These are phyloP conservation scores for Scomberomorus guttatus DNA, from an alignment of 2,797 vertebrate species.

Conservation along the genomic window DNA sequence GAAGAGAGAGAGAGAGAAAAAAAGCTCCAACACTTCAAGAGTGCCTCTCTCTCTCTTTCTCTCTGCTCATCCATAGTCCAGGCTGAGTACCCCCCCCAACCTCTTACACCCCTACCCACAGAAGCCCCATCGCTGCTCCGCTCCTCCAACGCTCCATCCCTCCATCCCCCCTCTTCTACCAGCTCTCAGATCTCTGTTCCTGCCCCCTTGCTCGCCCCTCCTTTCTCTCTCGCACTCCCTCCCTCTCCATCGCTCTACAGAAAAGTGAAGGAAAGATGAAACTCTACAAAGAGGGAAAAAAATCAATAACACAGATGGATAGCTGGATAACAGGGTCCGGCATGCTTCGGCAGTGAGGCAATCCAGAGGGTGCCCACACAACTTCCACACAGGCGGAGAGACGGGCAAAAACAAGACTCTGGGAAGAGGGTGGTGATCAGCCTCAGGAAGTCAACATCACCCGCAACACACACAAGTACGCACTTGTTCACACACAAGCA, in stretches of 20 bases:
- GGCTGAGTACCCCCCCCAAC: conserved; percentile 72
- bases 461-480: conserved; percentile 70
- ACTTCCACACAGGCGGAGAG: conserved; percentile 86
- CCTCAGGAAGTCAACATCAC: conserved; percentile 82
- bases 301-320: conserved; percentile 90
- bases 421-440: conserved; percentile 82
- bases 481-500: conserved; percentile 54
- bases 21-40: conserved; percentile 77
- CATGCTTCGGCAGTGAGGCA: conserved; percentile 86
- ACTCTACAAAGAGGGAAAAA: conserved; percentile 84
- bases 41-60: conserved; percentile 66
- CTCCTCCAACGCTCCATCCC: conserved; percentile 61
- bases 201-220: conserved; percentile 70
- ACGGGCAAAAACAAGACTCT: conserved; percentile 79
- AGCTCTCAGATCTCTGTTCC: conserved; percentile 83
- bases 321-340: conserved; percentile 88
- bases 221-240: conserved; percentile 67
- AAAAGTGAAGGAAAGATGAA: conserved; percentile 88
- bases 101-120: conserved; percentile 74
- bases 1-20: conserved; percentile 60
- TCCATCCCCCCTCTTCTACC: conserved; percentile 55
- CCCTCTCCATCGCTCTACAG: conserved; percentile 75
- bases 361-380: conserved; percentile 89
- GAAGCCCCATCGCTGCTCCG: conserved; percentile 71
- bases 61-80: conserved; percentile 79